These are phyloP conservation scores for Hemibates koningsi DNA, from an alignment of 2,113 vertebrate species.

Conservation along the genomic window DNA sequence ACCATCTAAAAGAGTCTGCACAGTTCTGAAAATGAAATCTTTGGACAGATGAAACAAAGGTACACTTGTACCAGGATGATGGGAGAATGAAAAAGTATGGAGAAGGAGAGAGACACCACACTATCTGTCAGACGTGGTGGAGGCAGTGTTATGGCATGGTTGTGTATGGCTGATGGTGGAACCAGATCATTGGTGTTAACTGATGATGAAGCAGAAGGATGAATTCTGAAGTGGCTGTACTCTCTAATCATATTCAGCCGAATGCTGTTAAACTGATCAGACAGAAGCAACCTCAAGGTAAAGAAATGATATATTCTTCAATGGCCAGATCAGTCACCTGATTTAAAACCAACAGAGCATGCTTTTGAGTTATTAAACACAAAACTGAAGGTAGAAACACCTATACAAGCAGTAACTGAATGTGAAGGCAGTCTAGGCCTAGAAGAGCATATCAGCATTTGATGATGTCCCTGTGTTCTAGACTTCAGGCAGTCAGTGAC, in stretches of 20 bases:
- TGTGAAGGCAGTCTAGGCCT: neutral
- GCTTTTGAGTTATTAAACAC: neutral
- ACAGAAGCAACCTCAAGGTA: neutral
- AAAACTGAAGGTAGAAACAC: neutral
- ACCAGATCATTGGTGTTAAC: neutral
- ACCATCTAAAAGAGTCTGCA: neutral
- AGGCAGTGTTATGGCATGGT: neutral
- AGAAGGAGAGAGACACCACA: neutral
- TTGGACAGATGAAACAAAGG: neutral
- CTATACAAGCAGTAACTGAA: neutral
- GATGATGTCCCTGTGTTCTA: neutral
- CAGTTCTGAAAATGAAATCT: neutral
- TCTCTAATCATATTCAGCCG: neutral
- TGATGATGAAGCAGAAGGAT: neutral
- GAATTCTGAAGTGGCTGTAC: neutral
- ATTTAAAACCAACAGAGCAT: neutral
- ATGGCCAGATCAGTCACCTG: neutral
- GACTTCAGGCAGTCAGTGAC: neutral
- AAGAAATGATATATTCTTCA: neutral
- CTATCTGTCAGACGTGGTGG: neutral
- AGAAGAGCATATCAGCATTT: neutral
- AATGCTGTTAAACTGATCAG: neutral
- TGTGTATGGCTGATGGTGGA: neutral
- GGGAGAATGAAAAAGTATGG: neutral
- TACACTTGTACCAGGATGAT: neutral